Percentiles rank a stretch among this genome's conserved stretches.
phyloP scores from a whole-genome alignment of 2,113 vertebrate species.

The Lasiurus cinereus region DNA sequence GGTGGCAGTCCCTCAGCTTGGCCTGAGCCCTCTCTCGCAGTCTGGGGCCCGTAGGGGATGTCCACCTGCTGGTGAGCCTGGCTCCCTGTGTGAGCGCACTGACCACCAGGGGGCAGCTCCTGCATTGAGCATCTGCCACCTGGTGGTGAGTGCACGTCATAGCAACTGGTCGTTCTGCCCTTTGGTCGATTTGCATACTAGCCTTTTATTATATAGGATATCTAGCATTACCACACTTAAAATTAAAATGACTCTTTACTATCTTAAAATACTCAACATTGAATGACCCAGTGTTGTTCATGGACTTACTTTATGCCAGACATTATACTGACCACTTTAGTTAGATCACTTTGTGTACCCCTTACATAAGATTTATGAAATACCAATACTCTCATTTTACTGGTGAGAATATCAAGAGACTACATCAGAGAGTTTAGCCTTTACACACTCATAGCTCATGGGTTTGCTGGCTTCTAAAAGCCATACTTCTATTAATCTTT shows the following conservation, averaged over 20 bases:
- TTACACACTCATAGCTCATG: accelerated
- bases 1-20: too few species aligned
- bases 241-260: not conserved
- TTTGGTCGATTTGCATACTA: too few species aligned
- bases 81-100: too few species aligned
- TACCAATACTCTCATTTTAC: not conserved
- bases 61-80: too few species aligned
- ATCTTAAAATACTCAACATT: not conserved
- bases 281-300: not conserved
- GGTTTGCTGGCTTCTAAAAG: not conserved
- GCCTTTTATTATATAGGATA: too few species aligned
- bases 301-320: not conserved
- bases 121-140: too few species aligned
- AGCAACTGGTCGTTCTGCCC: too few species aligned
- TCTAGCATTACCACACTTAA: not conserved
- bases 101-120: too few species aligned
- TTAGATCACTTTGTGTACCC: not conserved
- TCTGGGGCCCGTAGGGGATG: too few species aligned
- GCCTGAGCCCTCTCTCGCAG: too few species aligned
- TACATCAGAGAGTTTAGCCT: not conserved
- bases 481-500: not conserved
- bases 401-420: too few species aligned
- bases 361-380: not conserved
- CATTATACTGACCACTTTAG: not conserved
- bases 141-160: too few species aligned